These are phyloP conservation scores for Slavum lentiscoides DNA, from an alignment of 2,888 invertebrate genomes.

Conservation along the genomic window DNA sequence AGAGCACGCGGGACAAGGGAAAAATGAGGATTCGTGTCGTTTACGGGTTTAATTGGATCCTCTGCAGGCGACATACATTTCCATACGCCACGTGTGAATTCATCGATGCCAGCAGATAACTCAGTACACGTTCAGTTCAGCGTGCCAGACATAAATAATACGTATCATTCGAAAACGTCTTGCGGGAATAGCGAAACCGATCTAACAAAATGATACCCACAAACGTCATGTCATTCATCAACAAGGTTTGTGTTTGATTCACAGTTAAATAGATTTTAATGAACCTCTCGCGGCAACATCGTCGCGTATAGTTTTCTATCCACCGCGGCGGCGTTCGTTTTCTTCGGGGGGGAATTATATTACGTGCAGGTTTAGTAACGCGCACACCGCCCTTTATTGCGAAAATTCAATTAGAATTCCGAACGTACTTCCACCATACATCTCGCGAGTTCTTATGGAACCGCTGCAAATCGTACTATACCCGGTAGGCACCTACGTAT, in stretches of 20 bases:
- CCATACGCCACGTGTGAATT: neutral
- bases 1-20: neutral
- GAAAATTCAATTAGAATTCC: constrained; percentile 13
- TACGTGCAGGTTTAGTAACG: neutral
- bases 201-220: constrained; percentile 78
- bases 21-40: constrained; percentile 24
- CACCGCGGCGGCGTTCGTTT: neutral
- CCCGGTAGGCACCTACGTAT: neutral
- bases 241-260: constrained; percentile 72
- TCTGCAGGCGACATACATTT: constrained; percentile 6
- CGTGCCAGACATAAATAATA: constrained; percentile 17
- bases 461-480: neutral
- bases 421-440: neutral
- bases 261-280: constrained; percentile 30
- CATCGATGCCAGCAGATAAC: neutral
- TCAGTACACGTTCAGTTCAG: neutral
- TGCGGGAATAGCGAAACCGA: constrained; percentile 47
- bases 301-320: too few relatives aligned
- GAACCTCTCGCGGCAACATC: neutral
- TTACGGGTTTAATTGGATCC: constrained; percentile 24
- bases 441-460: neutral
- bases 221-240: constrained; percentile 90
- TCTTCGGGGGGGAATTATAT: neutral
- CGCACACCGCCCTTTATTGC: too few relatives aligned
- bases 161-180: constrained; percentile 9